Evolutionary conservation across 2,113 vertebrate genomes (phyloP).

Genomic region (Neoarius graeffei): DNA sequence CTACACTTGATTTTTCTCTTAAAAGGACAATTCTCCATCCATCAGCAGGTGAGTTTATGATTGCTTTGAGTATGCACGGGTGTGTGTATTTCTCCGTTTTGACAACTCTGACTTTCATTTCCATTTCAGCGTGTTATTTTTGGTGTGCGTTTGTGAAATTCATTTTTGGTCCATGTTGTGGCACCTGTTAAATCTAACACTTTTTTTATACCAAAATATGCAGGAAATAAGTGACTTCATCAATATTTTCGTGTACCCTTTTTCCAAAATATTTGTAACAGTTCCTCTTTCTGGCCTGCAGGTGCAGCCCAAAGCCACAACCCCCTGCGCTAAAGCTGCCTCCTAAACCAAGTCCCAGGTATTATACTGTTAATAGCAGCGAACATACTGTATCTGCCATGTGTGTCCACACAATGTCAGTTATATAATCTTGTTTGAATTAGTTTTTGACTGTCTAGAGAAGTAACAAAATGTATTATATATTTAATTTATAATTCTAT

Average conservation of each 20-base stretch:
- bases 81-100: not conserved
- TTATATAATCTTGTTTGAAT: not conserved
- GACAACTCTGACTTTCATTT: not conserved
- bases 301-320: conserved; percentile 38
- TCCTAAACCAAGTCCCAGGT: conserved; percentile 71
- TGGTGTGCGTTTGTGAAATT: not conserved
- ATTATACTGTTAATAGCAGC: conserved; percentile 13
- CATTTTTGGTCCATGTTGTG: not conserved
- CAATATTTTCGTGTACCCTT: not conserved
- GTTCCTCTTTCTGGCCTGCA: conserved; percentile 29
- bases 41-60: not conserved
- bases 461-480: not conserved
- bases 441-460: not conserved
- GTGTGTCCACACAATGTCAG: not conserved
- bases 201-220: not conserved
- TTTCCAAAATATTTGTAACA: not conserved
- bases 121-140: not conserved
- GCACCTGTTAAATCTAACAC: conserved; percentile 10
- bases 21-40: conserved; percentile 23
- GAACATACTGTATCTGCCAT: not conserved
- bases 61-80: too few relatives aligned
- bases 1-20: not conserved
- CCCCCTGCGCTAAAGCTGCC: conserved; percentile 49
- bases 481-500: not conserved
- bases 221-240: not conserved